These are phyloP conservation scores for Pararge aegeria DNA, from an alignment of 1,140 invertebrate genomes.

Conservation along the genomic window DNA sequence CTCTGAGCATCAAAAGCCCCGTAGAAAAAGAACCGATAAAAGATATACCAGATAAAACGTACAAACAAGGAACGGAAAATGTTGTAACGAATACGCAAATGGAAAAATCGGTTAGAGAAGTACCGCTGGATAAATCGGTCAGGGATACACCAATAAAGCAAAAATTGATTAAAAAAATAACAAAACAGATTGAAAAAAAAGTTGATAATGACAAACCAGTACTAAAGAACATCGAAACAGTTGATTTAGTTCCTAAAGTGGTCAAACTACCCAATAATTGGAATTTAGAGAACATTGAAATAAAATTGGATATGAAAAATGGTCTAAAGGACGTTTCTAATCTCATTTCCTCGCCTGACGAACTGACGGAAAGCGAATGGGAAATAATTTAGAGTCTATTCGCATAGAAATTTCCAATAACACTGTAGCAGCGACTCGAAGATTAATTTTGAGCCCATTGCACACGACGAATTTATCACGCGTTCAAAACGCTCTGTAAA, in stretches of 20 bases:
- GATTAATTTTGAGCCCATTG: too few species aligned
- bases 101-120: conserved; percentile 5
- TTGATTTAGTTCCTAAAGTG: conserved; percentile 63
- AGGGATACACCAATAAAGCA: background rate
- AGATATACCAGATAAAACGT: conserved; percentile 13
- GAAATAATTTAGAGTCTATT: conserved; percentile 51
- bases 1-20: conserved; percentile 53
- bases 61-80: background rate
- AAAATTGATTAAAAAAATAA: conserved; percentile 18
- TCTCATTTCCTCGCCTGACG: conserved; percentile 57
- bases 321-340: conserved; percentile 41
- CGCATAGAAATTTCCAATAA: background rate
- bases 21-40: conserved; percentile 12
- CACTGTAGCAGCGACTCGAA: too few species aligned
- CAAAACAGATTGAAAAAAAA: conserved; percentile 24
- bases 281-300: conserved; percentile 67
- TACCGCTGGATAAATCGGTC: conserved; percentile 12
- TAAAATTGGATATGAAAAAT: conserved; percentile 57
- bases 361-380: conserved; percentile 65
- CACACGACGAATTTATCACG: too few species aligned
- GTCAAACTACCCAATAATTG: conserved; percentile 67
- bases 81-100: conserved; percentile 3
- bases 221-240: conserved; percentile 34
- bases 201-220: conserved; percentile 18
- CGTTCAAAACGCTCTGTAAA: too few species aligned